Base-by-base conservation (phyloP, 2,113 vertebrate species). In the Leptobrachium leishanense region DNA sequence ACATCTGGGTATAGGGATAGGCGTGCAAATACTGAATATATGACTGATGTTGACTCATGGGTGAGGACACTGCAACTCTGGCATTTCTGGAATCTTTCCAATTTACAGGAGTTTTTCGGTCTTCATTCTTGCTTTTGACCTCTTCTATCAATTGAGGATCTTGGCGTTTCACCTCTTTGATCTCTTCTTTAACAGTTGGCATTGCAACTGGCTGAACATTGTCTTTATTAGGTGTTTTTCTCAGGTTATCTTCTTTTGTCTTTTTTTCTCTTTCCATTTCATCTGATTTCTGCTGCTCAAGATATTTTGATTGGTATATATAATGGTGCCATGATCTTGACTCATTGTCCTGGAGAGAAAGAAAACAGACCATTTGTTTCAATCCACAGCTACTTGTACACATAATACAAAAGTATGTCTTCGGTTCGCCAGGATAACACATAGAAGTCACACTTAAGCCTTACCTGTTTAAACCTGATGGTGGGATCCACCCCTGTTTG, bases 21-120 rank as follows among this genome's bases (percentile, higher is more conserved):
- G 96, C 93, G 83, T 97, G 96, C 92, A 98, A 91, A 90, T 98
- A 99, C 88, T 98, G 96, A 83, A 98, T 94, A 88, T 98, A 99
- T 8, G 97, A 94, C 84, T 96, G 96, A 84, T 98, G 97, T 81
- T 95, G 94, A 81, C 93, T 95, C 93, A 96, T 93, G 66, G 95
- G 95, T 1, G 97, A 96, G 50, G 97, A 96, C 68, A 95, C 95
- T 0, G 94, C 95, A 43, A 90, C 95, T 86, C 95, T 90, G 57
- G 94, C 88, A 31, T 88, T 94, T 82, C 95, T 94, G 13, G 95
- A 94, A 82, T 98, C 96, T 87, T 97, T 97, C 90, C 92, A 93
- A 82, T 92, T 95, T 84, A 94, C 92, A 4, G 93, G 85, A 11
- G 92, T 90, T 89, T 97, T 96, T 79, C 92, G 92, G 44, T 92